Percentiles rank a stretch among this genome's conserved stretches.
phyloP scores from a whole-genome alignment of 1,140 invertebrate genomes.

The Hestina assimilis region DNA sequence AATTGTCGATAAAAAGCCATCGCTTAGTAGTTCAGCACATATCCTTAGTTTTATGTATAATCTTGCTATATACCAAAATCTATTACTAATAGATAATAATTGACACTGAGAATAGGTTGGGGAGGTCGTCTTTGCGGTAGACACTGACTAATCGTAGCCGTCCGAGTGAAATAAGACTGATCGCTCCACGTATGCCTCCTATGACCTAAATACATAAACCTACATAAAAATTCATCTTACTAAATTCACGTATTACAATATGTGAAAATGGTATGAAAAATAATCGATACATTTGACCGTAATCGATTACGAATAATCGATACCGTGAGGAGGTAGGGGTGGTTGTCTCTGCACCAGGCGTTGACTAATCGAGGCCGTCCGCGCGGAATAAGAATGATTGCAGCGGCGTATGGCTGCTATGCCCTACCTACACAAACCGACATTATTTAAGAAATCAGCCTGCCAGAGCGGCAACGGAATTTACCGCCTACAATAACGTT shows the following conservation, averaged over 20 bases:
- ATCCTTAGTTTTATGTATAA: not conserved
- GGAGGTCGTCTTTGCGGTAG: not conserved
- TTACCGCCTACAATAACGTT: constrained; percentile 44
- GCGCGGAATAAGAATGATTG: constrained; percentile 77
- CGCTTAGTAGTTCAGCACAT: too few relatives aligned
- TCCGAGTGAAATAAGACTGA: not conserved
- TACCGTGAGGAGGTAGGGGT: constrained; percentile 59
- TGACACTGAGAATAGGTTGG: not conserved
- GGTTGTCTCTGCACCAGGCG: constrained; percentile 71
- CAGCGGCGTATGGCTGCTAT: constrained; percentile 56
- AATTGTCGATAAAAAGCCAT: too few relatives aligned
- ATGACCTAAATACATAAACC: not conserved
- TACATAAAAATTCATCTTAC: not conserved
- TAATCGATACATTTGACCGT: constrained; percentile 26
- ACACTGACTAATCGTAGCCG: constrained; percentile 1
- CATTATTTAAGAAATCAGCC: constrained; percentile 76
- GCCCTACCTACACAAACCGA: constrained; percentile 70
- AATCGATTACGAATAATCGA: constrained; percentile 73
- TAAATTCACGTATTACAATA: not conserved
- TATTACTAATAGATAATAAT: not conserved
- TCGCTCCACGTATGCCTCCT: not conserved
- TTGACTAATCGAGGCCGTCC: constrained; percentile 75
- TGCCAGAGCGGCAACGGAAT: constrained; percentile 66
- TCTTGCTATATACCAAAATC: not conserved
- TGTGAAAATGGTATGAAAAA: not conserved